Conservation (phyloP, 37 sponge, comb jelly and placozoan genomes). For the Corticium candelabrum region DNA sequence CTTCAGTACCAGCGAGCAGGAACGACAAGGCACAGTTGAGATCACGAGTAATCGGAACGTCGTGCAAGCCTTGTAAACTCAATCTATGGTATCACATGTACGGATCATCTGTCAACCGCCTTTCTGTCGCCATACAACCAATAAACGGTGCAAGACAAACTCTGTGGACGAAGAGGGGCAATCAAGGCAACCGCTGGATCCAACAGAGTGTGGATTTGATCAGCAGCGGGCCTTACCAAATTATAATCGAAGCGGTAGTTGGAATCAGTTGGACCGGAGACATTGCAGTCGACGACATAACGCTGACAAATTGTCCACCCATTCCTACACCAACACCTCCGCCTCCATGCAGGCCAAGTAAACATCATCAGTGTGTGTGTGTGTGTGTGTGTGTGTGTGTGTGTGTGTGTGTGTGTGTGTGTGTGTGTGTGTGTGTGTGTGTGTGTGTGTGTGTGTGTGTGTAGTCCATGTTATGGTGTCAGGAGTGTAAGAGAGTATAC, state of each 20-base stretch:
- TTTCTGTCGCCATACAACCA: conserved; percentile 14
- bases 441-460: no score
- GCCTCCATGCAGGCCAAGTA: neutral
- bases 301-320: conserved; percentile 11
- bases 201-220: neutral
- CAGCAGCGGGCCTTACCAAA: neutral
- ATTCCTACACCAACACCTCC: neutral
- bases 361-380: no score
- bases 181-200: conserved; percentile 15
- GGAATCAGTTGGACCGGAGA: conserved; percentile 7
- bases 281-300: conserved; percentile 17
- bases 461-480: no score
- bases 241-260: conserved; percentile 8
- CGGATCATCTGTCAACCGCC: conserved; percentile 22
- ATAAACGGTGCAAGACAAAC: neutral
- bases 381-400: no score
- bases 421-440: no score
- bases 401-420: no score
- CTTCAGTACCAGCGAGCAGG: conserved; percentile 11
- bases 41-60: conserved; percentile 5
- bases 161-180: neutral
- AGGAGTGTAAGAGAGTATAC: no score
- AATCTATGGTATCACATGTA: conserved; percentile 39
- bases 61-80: conserved; percentile 12
- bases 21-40: conserved; percentile 18